A percentile compares a stretch with the other conserved stretches of the same genome.
These are phyloP conservation scores for Patella ulyssiponensis DNA, from an alignment of 2,888 invertebrate species.

Conservation along the genomic window DNA sequence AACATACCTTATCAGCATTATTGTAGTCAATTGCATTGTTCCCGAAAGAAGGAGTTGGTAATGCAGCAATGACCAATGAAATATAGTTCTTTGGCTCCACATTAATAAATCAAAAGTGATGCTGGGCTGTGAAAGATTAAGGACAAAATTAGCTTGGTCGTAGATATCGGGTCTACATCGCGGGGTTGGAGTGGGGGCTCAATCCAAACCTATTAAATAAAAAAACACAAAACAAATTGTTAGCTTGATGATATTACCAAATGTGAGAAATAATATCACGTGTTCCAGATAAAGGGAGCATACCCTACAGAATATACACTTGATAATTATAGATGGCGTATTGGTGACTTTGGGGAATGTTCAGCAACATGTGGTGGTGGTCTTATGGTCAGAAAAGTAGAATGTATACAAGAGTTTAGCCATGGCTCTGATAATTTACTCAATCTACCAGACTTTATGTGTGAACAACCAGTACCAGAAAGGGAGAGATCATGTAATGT, in stretches of 20 bases:
- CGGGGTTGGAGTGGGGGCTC: no score
- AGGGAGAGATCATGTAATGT: slow-evolving; percentile 89
- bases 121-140: no score
- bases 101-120: no score
- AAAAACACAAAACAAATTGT: no score
- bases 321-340: slow-evolving; percentile 81
- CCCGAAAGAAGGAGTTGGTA: no score
- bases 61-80: no score
- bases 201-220: no score
- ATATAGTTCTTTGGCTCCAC: no score
- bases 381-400: slow-evolving; percentile 89
- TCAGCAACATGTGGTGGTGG: slow-evolving; percentile 95
- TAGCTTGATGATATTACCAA: neutral
- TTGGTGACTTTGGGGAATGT: slow-evolving; percentile 90
- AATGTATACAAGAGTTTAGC: slow-evolving; percentile 75
- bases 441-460: slow-evolving; percentile 93
- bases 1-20: no score
- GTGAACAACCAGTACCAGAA: slow-evolving; percentile 90
- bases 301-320: neutral
- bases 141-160: no score
- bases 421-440: slow-evolving; percentile 85
- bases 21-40: no score
- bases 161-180: no score
- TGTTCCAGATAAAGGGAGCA: neutral
- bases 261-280: neutral